These are phyloP conservation scores for Linnaemya tessellans DNA, from an alignment of 2,888 invertebrate genomes.

Conservation along the genomic window DNA sequence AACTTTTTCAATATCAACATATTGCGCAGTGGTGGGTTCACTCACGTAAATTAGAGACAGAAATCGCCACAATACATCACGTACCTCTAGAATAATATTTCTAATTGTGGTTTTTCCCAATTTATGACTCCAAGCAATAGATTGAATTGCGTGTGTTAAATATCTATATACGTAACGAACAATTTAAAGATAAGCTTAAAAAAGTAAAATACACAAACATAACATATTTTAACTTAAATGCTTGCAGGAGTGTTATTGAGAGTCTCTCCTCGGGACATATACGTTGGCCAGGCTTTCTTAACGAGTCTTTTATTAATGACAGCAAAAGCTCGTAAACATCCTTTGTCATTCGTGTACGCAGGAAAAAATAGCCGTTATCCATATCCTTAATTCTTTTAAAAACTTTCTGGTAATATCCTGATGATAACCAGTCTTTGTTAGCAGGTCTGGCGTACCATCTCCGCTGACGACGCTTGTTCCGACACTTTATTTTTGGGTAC, in stretches of 20 bases:
- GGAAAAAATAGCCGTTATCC: constrained; percentile 1
- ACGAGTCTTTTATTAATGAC: neutral
- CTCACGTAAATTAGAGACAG: constrained; percentile 38
- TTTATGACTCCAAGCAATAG: constrained; percentile 46
- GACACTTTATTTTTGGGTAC: neutral
- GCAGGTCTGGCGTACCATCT: too few relatives aligned
- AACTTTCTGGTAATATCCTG: neutral
- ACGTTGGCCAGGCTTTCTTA: constrained; percentile 26
- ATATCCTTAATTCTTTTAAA: neutral
- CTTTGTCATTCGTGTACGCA: constrained; percentile 9
- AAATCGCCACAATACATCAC: constrained; percentile 34
- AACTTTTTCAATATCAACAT: constrained; percentile 52
- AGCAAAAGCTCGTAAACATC: constrained; percentile 12
- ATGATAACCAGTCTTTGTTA: too few relatives aligned
- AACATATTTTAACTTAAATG: neutral
- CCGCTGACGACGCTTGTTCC: neutral
- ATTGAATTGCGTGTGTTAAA: constrained; percentile 18
- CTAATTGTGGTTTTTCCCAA: constrained; percentile 34
- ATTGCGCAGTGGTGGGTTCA: constrained; percentile 44
- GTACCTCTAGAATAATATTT: constrained; percentile 38
- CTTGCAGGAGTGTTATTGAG: constrained; percentile 37
- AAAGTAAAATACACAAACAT: neutral
- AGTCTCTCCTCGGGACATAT: constrained; percentile 23
- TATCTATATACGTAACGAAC: neutral
- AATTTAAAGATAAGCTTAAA: neutral